Conservation (phyloP, 2,113 vertebrate genomes). For the Copsychus sechellarum region DNA sequence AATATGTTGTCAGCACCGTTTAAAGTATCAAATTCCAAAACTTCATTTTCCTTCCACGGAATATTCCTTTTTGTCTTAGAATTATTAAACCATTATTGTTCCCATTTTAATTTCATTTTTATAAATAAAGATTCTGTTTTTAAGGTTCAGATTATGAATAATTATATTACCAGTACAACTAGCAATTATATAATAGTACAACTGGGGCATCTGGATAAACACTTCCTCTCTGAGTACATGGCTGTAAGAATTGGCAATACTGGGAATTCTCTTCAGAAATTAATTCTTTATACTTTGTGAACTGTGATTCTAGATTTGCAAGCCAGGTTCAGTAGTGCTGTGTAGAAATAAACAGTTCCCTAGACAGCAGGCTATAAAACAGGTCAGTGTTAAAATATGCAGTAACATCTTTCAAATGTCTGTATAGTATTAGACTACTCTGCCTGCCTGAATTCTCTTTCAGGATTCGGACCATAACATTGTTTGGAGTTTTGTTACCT, state of each 20-base stretch:
- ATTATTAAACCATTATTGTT: neutral
- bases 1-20: neutral
- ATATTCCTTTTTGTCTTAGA: neutral
- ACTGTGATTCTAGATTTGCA: conserved; percentile 9
- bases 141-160: neutral
- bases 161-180: neutral
- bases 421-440: neutral
- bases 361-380: conserved; percentile 28
- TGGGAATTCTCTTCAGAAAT: neutral
- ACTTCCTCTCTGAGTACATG: neutral
- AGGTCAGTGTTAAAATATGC: conserved; percentile 54
- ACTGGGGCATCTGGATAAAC: neutral
- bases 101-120: neutral
- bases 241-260: neutral
- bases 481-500: neutral
- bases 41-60: neutral
- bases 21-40: neutral
- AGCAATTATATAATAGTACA: neutral
- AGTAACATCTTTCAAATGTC: conserved; percentile 21
- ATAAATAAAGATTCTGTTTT: neutral
- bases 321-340: conserved; percentile 36
- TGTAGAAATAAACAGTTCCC: conserved; percentile 28
- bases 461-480: neutral
- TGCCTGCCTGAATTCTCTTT: neutral
- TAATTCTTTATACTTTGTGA: conserved; percentile 2